phyloP scores from a whole-genome alignment of 64 coral and sea anemone genomes.

The Stylophora pistillata region DNA sequence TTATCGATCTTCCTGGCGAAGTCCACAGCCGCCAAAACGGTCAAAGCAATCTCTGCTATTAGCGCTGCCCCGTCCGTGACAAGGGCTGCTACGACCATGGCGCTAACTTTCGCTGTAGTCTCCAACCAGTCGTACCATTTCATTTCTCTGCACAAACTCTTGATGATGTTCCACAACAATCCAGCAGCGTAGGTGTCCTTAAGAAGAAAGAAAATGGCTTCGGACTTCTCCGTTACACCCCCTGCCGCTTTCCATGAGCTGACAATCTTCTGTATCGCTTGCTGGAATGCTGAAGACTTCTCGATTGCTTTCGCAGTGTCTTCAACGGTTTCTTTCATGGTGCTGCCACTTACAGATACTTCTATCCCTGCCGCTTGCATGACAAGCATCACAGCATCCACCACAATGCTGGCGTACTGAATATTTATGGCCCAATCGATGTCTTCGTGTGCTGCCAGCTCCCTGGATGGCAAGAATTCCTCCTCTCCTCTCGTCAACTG shows the following conservation, averaged over 20 bases:
- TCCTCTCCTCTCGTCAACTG: constrained; percentile 16
- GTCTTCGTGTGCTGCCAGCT: constrained; percentile 18
- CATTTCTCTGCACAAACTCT: constrained; percentile 45
- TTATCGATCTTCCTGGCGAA: constrained; percentile 53
- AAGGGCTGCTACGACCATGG: constrained; percentile 52
- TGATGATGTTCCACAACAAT: constrained; percentile 69
- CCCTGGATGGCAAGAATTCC: constrained; percentile 3
- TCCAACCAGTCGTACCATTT: constrained; percentile 48
- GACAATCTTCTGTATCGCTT: constrained; percentile 22
- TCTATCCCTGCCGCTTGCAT: constrained; percentile 48
- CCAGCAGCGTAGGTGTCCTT: constrained; percentile 31
- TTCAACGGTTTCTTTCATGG: constrained; percentile 19
- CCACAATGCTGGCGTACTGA: constrained; percentile 38
- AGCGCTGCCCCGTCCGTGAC: constrained; percentile 46
- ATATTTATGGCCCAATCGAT: constrained; percentile 27
- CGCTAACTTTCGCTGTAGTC: constrained; percentile 39
- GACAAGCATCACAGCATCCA: constrained; percentile 40
- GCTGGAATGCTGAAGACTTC: constrained; percentile 16
- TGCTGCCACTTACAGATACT: constrained; percentile 8
- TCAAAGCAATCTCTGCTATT: constrained; percentile 51
- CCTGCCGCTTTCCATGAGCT: constrained; percentile 38
- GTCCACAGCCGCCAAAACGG: constrained; percentile 6
- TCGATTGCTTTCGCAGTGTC: constrained; percentile 31
- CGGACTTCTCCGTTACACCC: constrained; percentile 4
- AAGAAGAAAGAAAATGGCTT: constrained; percentile 47